Conservation (phyloP, 2,888 invertebrate species). For the Chaitophorus viminalis region DNA sequence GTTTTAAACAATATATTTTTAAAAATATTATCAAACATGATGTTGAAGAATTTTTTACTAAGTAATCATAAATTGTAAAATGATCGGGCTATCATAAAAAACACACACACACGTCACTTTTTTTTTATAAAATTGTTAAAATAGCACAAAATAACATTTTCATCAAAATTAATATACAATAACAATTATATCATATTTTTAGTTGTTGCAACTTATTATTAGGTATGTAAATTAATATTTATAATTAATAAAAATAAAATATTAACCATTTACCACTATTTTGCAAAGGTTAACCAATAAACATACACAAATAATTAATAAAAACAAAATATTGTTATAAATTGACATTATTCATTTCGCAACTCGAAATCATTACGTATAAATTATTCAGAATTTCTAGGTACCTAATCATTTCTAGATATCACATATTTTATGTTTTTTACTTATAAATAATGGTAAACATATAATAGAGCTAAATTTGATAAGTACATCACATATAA, state of each 20-base stretch:
- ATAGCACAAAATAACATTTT: constrained; percentile 48
- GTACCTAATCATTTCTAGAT: not conserved
- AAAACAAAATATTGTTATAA: not conserved
- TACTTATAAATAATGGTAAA: not conserved
- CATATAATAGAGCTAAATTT: not conserved
- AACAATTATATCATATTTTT: not conserved
- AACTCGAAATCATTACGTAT: not conserved
- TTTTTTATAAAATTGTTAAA: constrained; percentile 4
- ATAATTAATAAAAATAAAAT: not conserved
- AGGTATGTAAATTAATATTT: not conserved
- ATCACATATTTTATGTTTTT: not conserved
- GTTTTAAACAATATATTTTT: not conserved
- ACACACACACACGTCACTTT: not conserved
- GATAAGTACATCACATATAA: not conserved
- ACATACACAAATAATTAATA: not conserved
- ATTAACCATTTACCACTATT: not conserved
- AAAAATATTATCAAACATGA: not conserved
- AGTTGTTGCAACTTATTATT: constrained; percentile 4
- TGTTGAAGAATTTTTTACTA: not conserved
- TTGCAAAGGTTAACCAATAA: not conserved
- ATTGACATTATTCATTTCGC: not conserved
- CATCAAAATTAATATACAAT: constrained; percentile 3
- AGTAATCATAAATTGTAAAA: constrained; percentile 51
- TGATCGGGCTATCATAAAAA: constrained; percentile 7
- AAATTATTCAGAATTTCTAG: no score